Conservation (phyloP, 2,113 vertebrate species). For the Oxyruncus cristatus region DNA sequence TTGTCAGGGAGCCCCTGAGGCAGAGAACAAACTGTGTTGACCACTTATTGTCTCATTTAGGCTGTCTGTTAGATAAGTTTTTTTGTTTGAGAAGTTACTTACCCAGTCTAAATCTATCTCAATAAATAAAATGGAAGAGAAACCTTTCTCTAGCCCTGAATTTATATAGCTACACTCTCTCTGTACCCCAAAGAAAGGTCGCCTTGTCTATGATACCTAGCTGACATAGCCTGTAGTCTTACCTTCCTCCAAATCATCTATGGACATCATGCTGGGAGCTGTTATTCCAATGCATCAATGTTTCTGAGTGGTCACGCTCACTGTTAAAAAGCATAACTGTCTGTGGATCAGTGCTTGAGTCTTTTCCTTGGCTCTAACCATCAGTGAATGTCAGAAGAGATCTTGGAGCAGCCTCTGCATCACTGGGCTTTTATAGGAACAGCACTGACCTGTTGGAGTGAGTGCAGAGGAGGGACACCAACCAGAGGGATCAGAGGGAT, state of each 20-base stretch:
- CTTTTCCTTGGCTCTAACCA: neutral
- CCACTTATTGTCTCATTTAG: neutral
- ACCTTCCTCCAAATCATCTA: neutral
- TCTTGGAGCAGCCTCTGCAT: neutral
- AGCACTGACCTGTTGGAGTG: neutral
- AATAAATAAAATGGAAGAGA: neutral
- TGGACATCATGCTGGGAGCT: neutral
- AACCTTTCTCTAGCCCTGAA: neutral
- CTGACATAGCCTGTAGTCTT: neutral
- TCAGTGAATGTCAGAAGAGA: neutral
- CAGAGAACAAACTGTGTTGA: rapidly evolving
- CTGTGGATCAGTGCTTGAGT: neutral
- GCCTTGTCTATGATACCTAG: neutral
- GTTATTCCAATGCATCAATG: neutral
- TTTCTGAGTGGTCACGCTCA: rapidly evolving
- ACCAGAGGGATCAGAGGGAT: neutral
- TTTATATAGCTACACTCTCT: neutral
- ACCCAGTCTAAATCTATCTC: neutral
- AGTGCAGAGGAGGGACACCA: neutral
- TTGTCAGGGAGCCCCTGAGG: rapidly evolving
- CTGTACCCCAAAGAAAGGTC: neutral
- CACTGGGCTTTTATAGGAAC: neutral
- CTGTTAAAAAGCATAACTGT: neutral
- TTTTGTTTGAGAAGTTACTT: neutral
- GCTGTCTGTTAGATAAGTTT: neutral